These are phyloP conservation scores for Macrostomum lignano DNA, from an alignment of 1,140 invertebrate species.

Conservation along the genomic window DNA sequence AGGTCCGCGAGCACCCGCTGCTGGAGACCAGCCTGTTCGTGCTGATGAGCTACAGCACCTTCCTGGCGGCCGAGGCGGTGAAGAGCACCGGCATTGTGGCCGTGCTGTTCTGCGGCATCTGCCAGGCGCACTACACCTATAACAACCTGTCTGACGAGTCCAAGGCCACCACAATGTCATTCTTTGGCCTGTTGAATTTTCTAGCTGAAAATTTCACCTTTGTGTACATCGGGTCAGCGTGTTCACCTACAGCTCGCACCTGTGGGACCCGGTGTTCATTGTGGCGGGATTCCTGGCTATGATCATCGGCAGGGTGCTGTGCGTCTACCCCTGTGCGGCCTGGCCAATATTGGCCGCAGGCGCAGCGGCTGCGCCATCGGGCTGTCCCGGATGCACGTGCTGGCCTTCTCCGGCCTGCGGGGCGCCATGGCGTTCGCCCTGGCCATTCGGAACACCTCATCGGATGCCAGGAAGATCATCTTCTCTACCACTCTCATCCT, in stretches of 20 bases:
- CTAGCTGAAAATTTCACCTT: conserved; percentile 95
- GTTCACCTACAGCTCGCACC: conserved; percentile 81
- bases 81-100: conserved; percentile 49
- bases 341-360: conserved; percentile 68
- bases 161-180: conserved; percentile 51
- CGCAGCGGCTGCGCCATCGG: too few species aligned
- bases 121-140: conserved; percentile 93
- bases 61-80: conserved; percentile 72
- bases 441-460: conserved; percentile 60
- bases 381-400: conserved; percentile 81
- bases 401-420: conserved; percentile 76
- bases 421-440: conserved; percentile 92
- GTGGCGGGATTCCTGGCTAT: conserved; percentile 64
- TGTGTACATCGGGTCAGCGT: conserved; percentile 92
- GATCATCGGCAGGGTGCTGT: conserved; percentile 53
- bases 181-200: conserved; percentile 83
- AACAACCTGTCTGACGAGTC: conserved; percentile 70
- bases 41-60: conserved; percentile 73
- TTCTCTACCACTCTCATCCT: conserved; percentile 76
- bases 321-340: conserved; percentile 72
- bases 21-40: conserved; percentile 69
- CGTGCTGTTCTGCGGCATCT: conserved; percentile 37
- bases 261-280: conserved; percentile 68
- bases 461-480: conserved; percentile 72
- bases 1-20: conserved; percentile 57